Percentiles rank a stretch among this genome's conserved stretches.
Evolutionary conservation across 2,797 vertebrate genomes (phyloP).

Genomic region (Anas bahamensis): DNA sequence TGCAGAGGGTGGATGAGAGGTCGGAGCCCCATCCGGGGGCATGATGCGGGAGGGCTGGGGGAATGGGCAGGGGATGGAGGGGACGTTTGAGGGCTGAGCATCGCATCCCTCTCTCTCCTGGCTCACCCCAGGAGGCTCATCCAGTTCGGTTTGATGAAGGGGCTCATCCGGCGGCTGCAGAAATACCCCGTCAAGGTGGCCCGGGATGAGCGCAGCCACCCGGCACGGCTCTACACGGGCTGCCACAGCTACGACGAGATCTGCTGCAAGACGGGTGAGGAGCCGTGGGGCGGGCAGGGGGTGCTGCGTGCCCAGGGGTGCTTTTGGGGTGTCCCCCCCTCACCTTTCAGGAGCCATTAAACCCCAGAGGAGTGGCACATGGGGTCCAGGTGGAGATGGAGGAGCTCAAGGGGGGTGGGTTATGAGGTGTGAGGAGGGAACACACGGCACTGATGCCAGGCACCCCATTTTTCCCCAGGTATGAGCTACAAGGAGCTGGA

Average conservation of each 20-base stretch:
- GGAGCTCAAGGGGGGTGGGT: neutral
- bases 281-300: rapidly evolving
- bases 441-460: rapidly evolving
- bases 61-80: neutral
- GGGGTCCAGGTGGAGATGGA: neutral
- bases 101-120: neutral
- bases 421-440: rapidly evolving
- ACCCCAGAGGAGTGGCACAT: rapidly evolving
- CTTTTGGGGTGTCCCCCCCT: neutral
- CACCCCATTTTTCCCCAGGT: slow-evolving; percentile 75
- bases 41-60: neutral
- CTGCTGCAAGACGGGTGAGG: slow-evolving; percentile 96
- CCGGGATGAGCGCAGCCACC: slow-evolving; percentile 88
- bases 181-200: slow-evolving; percentile 94
- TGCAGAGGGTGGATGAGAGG: slow-evolving; percentile 96
- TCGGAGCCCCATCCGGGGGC: slow-evolving; percentile 26
- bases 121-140: slow-evolving; percentile 86
- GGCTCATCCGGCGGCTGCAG: slow-evolving; percentile 93
- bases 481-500: slow-evolving; percentile 98
- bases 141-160: slow-evolving; percentile 97
- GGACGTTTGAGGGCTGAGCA: neutral
- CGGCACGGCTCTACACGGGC: slow-evolving; percentile 92
- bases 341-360: neutral
- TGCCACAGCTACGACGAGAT: slow-evolving; percentile 99
- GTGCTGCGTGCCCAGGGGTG: rapidly evolving